Conservation (phyloP, 2,888 invertebrate genomes). For the Tetanocera ferruginea region DNA sequence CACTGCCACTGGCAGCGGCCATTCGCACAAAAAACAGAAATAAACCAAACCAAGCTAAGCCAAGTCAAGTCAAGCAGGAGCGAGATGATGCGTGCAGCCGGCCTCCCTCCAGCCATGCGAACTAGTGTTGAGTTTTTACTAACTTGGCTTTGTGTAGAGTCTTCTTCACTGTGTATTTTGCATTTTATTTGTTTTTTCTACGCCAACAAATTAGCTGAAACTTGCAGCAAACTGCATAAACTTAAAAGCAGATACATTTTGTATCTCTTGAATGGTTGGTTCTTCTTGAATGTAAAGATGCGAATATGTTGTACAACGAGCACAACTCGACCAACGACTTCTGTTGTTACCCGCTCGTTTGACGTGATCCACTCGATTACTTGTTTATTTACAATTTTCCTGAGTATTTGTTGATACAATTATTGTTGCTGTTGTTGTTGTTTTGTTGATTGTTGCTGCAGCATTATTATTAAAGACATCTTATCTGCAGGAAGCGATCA, state of each 20-base stretch:
- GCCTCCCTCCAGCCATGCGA: conserved; percentile 20
- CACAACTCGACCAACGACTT: conserved; percentile 57
- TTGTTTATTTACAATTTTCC: conserved; percentile 37
- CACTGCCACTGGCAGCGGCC: neutral
- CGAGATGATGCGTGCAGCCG: conserved; percentile 34
- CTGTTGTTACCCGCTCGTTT: conserved; percentile 59
- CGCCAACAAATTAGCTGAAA: conserved; percentile 29
- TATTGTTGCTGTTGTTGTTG: conserved; percentile 50
- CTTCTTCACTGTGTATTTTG: conserved; percentile 38
- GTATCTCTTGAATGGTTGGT: neutral
- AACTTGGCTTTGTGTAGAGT: conserved; percentile 43
- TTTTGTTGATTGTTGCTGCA: conserved; percentile 19
- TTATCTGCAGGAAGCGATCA: conserved; percentile 62
- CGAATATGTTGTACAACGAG: conserved; percentile 9
- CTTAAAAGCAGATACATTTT: neutral
- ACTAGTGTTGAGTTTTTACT: neutral
- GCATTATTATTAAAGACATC: conserved; percentile 58
- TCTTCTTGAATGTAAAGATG: neutral
- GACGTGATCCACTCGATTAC: neutral
- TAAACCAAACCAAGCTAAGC: neutral
- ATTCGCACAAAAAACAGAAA: neutral
- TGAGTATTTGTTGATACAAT: conserved; percentile 33
- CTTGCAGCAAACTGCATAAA: neutral
- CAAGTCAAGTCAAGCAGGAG: conserved; percentile 9
- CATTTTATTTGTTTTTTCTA: neutral